Evolutionary conservation across 2,113 vertebrate genomes (phyloP), one percentile per base, ranked within the genome.

Genomic region (Lanius collurio): DNA sequence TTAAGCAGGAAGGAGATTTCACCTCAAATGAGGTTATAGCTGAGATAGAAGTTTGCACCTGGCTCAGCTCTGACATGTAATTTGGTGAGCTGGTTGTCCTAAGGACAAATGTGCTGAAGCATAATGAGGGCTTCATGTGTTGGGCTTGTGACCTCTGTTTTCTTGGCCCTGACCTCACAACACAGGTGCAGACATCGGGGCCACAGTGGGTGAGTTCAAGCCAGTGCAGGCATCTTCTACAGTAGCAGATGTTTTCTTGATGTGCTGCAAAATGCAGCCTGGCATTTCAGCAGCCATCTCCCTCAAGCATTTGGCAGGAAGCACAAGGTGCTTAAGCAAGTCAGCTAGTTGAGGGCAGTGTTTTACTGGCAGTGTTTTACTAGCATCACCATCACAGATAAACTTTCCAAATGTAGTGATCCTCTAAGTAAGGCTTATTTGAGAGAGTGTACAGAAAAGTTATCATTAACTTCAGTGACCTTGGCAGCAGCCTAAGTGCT

Each of bases 341-440:
- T 53, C 4, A 2, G 31, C 49, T 87, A n/a, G 46, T 55, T 76
- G 85, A 80, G 67, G 41, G 60, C n/a, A 41, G 37, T 65, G 41
- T 87, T 90, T 49, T 37, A 18, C 37, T 75, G 37, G 60, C n/a
- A 41, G 37, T 65, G 41, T 87, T 90, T 49, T 37, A 18, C 37
- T 79, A 30, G n/a, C 37, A 9, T 65, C 59, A 17, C 37, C 27
- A 42, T 15, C 21, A 4, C 30, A 73, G 41, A 42, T 0, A 0
- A 69, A 26, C n/a, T 50, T 63, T 11, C 20, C 46, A 76, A 53
- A 39, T 16, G 10, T 11, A 44, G 49, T 13, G 37, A 65, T 73
- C 18, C 7, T 23, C 22, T 33, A 31, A 33, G 17, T 18, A 39
- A 69, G 11, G 13, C 35, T 79, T 42, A 9, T 87, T 35, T 41